A percentile compares a stretch with the other conserved stretches of the same genome.
phyloP scores from a whole-genome alignment of 1,140 invertebrate genomes.

The Penaeus vannamei region DNA sequence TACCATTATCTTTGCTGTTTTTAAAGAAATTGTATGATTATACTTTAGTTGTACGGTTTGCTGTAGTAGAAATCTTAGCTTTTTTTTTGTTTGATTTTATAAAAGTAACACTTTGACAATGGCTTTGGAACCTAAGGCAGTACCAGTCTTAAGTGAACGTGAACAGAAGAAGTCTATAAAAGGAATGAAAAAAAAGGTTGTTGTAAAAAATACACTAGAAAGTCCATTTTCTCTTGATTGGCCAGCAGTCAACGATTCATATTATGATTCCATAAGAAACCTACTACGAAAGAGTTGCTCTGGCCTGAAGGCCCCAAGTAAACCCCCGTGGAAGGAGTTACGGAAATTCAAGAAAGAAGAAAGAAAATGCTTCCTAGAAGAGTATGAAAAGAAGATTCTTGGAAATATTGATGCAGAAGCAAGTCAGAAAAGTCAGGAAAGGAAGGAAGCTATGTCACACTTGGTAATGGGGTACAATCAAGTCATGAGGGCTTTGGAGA shows the following conservation, averaged over 20 bases:
- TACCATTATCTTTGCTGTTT: too few species aligned
- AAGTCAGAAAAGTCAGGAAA: constrained; percentile 4
- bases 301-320: constrained; percentile 5
- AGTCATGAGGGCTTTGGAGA: constrained; percentile 58
- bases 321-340: constrained; percentile 63
- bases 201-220: constrained; percentile 54
- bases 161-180: constrained; percentile 44
- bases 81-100: too few species aligned
- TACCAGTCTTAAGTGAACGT: constrained; percentile 8
- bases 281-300: constrained; percentile 31
- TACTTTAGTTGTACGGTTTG: too few species aligned
- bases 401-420: constrained; percentile 26
- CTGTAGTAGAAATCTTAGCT: too few species aligned
- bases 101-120: background rate
- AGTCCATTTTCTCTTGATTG: constrained; percentile 53
- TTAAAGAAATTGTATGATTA: too few species aligned
- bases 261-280: constrained; percentile 3
- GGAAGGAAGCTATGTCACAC: constrained; percentile 46
- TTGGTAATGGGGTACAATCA: constrained; percentile 65
- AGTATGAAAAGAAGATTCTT: constrained; percentile 25
- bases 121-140: constrained; percentile 8
- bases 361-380: constrained; percentile 33
- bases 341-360: constrained; percentile 42
- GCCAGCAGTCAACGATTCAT: constrained; percentile 8
- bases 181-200: constrained; percentile 40